phyloP scores from a whole-genome alignment of 2,113 vertebrate species.

The Platanista minor region DNA sequence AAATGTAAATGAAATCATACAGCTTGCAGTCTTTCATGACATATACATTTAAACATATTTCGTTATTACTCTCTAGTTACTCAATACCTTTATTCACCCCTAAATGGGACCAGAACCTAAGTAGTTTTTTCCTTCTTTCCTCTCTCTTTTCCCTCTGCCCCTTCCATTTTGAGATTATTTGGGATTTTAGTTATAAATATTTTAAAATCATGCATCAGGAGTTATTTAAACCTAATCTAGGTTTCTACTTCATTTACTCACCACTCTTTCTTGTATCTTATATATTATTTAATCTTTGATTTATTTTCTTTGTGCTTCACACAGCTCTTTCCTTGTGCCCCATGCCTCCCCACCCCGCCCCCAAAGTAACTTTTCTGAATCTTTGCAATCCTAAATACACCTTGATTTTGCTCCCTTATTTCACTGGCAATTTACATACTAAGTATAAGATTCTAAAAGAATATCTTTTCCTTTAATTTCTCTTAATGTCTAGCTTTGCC shows the following conservation, averaged over 20 bases:
- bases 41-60: background rate
- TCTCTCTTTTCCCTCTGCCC: background rate
- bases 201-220: background rate
- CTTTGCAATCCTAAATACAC: background rate
- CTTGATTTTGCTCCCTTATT: background rate
- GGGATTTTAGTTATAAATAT: constrained; percentile 12
- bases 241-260: background rate
- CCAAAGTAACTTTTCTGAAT: background rate
- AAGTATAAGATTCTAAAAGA: background rate
- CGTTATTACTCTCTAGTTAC: background rate
- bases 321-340: background rate
- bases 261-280: background rate
- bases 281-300: background rate
- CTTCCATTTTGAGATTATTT: background rate
- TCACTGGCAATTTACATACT: background rate
- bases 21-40: background rate
- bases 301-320: background rate
- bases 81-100: background rate
- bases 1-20: background rate
- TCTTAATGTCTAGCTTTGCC: background rate
- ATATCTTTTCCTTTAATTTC: background rate
- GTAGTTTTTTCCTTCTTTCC: background rate
- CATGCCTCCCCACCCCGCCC: accelerated
- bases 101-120: background rate
- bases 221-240: background rate